Evolutionary conservation across 2,888 invertebrate genomes (phyloP).

Genomic region (Archips xylosteana): DNA sequence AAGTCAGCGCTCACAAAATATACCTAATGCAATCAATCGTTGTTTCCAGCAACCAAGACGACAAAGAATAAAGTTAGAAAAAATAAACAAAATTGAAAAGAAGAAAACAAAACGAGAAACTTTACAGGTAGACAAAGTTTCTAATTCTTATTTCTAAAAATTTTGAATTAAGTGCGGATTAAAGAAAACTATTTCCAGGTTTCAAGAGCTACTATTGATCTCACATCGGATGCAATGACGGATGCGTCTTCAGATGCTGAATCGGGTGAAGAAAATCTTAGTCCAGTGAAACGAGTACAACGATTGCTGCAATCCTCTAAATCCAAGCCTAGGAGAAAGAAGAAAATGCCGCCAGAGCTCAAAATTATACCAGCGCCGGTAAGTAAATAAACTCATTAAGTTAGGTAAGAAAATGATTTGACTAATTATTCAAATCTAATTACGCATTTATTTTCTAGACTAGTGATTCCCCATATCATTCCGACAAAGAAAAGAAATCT

Average conservation of each 20-base stretch:
- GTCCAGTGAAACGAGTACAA: conserved; percentile 76
- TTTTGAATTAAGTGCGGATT: not conserved
- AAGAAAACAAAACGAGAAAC: conserved; percentile 83
- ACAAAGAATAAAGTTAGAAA: conserved; percentile 73
- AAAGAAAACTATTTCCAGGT: conserved; percentile 67
- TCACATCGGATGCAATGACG: conserved; percentile 89
- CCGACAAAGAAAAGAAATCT: conserved; percentile 73
- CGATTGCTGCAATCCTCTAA: conserved; percentile 74
- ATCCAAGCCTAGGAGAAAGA: conserved; percentile 74
- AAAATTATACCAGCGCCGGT: conserved; percentile 80
- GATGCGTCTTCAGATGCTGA: conserved; percentile 88
- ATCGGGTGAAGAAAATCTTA: conserved; percentile 76
- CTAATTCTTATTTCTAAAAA: not conserved
- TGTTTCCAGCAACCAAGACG: conserved; percentile 70
- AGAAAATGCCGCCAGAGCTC: conserved; percentile 84
- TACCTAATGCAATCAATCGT: not conserved
- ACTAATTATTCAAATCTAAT: not conserved
- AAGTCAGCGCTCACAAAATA: not conserved
- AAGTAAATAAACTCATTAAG: conserved; percentile 43
- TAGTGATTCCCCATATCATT: conserved; percentile 80
- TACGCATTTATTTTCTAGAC: conserved; percentile 61
- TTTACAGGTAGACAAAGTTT: conserved; percentile 75
- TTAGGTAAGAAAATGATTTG: not conserved
- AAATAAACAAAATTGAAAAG: conserved; percentile 75
- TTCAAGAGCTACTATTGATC: conserved; percentile 85